Evolutionary conservation across 2,888 invertebrate species (phyloP).

Genomic region (Drosophila borborema): DNA sequence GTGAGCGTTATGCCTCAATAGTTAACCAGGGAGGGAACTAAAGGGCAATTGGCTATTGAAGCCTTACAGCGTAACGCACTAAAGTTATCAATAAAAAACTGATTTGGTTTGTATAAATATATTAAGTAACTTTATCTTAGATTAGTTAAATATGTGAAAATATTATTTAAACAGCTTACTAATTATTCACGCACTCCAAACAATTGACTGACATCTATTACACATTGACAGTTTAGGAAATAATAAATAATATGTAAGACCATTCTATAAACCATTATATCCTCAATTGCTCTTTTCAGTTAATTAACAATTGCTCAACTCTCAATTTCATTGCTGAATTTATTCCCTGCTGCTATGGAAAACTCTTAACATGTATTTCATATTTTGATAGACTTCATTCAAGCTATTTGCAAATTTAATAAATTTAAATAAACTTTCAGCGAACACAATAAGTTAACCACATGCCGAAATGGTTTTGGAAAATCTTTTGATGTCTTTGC

Average conservation of each 20-base stretch:
- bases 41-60: neutral
- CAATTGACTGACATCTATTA: too few relatives aligned
- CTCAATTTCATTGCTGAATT: neutral
- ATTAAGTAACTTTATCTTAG: too few relatives aligned
- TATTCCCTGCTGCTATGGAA: too few relatives aligned
- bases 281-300: neutral
- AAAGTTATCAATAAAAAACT: neutral
- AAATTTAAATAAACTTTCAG: neutral
- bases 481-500: neutral
- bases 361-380: neutral
- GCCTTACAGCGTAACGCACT: neutral
- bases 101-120: neutral
- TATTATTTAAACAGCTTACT: too few relatives aligned
- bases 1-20: neutral
- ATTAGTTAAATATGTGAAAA: too few relatives aligned
- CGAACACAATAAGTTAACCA: constrained; percentile 1
- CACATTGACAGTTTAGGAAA: too few relatives aligned
- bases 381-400: neutral
- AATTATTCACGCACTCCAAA: too few relatives aligned
- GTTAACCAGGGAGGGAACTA: neutral
- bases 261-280: neutral
- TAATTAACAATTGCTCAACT: neutral
- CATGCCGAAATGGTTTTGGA: neutral
- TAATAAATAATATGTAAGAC: too few relatives aligned
- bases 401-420: neutral